A percentile compares a stretch with the other conserved stretches of the same genome.
phyloP scores from a whole-genome alignment of 2,113 vertebrate genomes.

The Pelobates fuscus region DNA sequence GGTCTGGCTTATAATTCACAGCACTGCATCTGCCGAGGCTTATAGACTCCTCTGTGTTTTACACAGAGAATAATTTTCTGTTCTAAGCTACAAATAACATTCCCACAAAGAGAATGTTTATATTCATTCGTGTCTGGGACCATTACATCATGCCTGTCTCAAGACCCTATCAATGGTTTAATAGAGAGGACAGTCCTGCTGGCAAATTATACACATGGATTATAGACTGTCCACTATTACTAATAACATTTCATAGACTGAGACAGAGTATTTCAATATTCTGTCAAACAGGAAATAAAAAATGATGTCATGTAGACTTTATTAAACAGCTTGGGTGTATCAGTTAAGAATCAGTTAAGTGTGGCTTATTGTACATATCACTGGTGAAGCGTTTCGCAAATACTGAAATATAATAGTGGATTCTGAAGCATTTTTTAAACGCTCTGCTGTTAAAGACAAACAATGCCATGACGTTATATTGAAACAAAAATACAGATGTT shows the following conservation, averaged over 20 bases:
- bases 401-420: no score
- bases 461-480: no score
- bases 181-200: constrained; percentile 21
- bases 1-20: constrained; percentile 15
- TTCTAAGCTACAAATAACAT: constrained; percentile 22
- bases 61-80: constrained; percentile 34
- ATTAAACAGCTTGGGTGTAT: not conserved
- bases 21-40: constrained; percentile 19
- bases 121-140: constrained; percentile 26
- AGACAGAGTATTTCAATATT: constrained; percentile 2
- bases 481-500: no score
- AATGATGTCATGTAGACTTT: not conserved
- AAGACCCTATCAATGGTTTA: constrained; percentile 1
- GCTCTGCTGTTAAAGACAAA: no score
- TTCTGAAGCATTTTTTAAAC: no score
- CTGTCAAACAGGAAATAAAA: constrained; percentile 36
- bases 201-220: constrained; percentile 7
- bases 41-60: constrained; percentile 16
- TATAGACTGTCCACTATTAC: constrained; percentile 15
- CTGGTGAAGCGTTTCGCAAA: no score
- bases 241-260: not conserved
- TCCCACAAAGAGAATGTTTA: constrained; percentile 24
- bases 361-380: no score
- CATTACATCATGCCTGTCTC: constrained; percentile 29
- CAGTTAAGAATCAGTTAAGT: not conserved